Base-by-base conservation (phyloP, 2,888 invertebrate genomes). In the Helleia helle region DNA sequence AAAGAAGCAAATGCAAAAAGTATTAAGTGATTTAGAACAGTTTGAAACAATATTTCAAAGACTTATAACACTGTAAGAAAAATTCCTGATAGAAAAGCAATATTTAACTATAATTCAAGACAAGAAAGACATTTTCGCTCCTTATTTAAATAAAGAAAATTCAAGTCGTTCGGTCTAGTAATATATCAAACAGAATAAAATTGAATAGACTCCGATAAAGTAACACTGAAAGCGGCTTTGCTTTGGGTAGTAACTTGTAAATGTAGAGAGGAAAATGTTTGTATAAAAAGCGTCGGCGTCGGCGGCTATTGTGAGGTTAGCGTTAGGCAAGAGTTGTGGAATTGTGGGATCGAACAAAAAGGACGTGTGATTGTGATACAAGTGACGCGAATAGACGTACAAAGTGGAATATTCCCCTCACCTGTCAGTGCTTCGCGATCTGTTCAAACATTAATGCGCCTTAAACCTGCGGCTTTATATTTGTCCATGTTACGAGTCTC, bases 341-440 rank as follows among this genome's bases (percentile, higher is more conserved):
- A 15, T n/a, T 13, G 9, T 40, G 42, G 41, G 44, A 48, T 45
- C 45, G 46, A 48, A 49, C 44, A 50, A 51, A 46, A 48, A 44
- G 45, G 42, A 42, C 42, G 43, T 44, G 47, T 49, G 49, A 50
- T 49, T 53, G 49, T 51, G 54, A 52, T 50, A 49, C 37, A 46
- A 50, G 46, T 49, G 49, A 49, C 46, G 43, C 40, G 47, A 47
- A 48, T 48, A 44, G 47, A 43, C 39, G 50, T 41, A 50, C 44
- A 50, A 52, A 50, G 50, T 46, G 50, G 45, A 44, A 51, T 51
- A 62, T 60, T 61, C 52, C 49, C 55, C 58, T 65, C 69, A 67
- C 58, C 60, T 68, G 64, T 63, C 67, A 58, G 50, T 44, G 43
- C 50, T 44, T 46, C 61, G 67, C 60, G 59, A 52, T 56, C 18